Percentiles rank a stretch among this genome's conserved stretches.
phyloP scores from a whole-genome alignment of 2,888 invertebrate genomes.

The Lasioglossum marginatum region DNA sequence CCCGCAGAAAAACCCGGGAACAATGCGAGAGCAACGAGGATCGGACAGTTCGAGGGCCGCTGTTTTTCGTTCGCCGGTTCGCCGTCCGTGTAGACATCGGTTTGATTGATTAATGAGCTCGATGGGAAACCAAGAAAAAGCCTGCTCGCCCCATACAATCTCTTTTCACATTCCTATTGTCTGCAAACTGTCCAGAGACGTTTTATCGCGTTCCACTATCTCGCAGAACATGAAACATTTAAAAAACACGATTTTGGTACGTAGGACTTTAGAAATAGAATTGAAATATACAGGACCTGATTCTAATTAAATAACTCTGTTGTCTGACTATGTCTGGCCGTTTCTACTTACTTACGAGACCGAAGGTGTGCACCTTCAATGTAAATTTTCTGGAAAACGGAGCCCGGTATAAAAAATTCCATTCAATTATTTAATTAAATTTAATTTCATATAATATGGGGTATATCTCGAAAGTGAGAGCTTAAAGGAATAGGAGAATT shows the following conservation, averaged over 20 bases:
- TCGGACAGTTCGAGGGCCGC: background rate
- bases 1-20: slow-evolving; percentile 38
- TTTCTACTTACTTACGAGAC: no score
- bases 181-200: background rate
- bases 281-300: no score
- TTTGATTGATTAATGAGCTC: slow-evolving; percentile 2
- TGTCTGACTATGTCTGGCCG: background rate
- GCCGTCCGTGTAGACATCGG: background rate
- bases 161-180: background rate
- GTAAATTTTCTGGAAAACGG: background rate
- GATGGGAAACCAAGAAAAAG: background rate
- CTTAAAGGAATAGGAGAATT: background rate
- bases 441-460: background rate
- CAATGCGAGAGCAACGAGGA: slow-evolving; percentile 42
- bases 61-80: background rate
- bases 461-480: background rate
- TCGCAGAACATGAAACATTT: background rate
- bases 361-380: background rate
- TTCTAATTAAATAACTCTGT: background rate
- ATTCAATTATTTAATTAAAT: background rate
- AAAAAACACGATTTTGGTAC: background rate
- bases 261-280: background rate
- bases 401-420: background rate
- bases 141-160: background rate
- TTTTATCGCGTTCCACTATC: background rate